Conservation (phyloP, 2,113 vertebrate species). For the Sphaerodactylus townsendi region DNA sequence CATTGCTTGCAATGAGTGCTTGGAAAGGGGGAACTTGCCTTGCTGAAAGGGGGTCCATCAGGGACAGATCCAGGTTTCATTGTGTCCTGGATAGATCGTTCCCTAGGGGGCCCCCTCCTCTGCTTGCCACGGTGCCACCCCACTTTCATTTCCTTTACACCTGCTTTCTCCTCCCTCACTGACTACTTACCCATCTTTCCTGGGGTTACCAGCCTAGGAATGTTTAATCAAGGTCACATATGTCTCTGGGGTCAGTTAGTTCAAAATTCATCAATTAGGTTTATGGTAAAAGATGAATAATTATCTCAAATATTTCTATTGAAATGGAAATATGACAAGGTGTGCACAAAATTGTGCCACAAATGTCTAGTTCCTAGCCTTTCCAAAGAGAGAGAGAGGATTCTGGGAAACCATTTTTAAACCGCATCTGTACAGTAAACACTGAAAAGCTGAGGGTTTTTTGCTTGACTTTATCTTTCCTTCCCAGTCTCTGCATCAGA, state of each 20-base stretch:
- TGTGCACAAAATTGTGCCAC: not conserved
- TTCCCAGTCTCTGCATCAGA: slow-evolving; percentile 16
- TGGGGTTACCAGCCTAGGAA: not conserved
- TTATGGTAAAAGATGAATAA: not conserved
- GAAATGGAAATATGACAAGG: not conserved
- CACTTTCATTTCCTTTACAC: no score
- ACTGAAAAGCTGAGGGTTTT: slow-evolving; percentile 20
- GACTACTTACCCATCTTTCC: no score
- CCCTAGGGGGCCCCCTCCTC: no score
- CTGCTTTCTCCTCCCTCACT: no score
- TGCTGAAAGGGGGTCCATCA: not conserved
- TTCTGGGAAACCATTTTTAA: slow-evolving; percentile 22
- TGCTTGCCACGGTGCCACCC: no score
- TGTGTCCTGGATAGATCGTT: no score
- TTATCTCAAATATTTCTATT: not conserved
- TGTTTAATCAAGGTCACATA: not conserved
- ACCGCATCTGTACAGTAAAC: slow-evolving; percentile 1
- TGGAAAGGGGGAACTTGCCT: not conserved
- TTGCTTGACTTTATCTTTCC: slow-evolving; percentile 19
- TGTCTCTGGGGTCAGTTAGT: not conserved
- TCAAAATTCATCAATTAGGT: not conserved
- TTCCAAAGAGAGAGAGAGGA: not conserved
- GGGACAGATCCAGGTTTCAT: no score
- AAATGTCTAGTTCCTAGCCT: not conserved
- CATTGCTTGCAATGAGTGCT: not conserved